A percentile compares a stretch with the other conserved stretches of the same genome.
Conservation (phyloP, 2,888 invertebrate species). For the Schrankia costaestrigalis region DNA sequence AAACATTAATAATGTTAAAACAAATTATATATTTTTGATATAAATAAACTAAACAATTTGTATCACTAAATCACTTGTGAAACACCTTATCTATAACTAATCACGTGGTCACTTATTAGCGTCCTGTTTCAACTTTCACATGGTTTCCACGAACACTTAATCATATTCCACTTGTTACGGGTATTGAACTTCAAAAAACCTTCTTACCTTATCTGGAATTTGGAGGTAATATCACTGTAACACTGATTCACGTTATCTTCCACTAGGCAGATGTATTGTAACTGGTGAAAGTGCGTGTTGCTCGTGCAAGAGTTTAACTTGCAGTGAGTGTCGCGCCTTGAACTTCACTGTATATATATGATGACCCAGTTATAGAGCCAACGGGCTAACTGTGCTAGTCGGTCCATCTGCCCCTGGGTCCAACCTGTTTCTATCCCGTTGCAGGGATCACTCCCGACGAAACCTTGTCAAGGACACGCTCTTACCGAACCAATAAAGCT, state of each 20-base stretch:
- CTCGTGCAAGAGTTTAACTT: slow-evolving; percentile 70
- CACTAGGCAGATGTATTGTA: slow-evolving; percentile 55
- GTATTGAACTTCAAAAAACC: slow-evolving; percentile 35
- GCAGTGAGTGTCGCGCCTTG: slow-evolving; percentile 87
- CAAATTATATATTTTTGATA: background rate
- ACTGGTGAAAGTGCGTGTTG: slow-evolving; percentile 76
- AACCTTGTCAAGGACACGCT: slow-evolving; percentile 47
- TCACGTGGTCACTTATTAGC: slow-evolving; percentile 35
- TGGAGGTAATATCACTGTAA: slow-evolving; percentile 56
- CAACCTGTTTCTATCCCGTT: slow-evolving; percentile 68
- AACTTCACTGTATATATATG: slow-evolving; percentile 91
- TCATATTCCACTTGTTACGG: slow-evolving; percentile 38
- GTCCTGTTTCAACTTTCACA: slow-evolving; percentile 38
- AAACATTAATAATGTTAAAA: too few relatives aligned
- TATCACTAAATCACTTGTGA: slow-evolving; percentile 41
- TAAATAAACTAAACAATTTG: slow-evolving; percentile 20
- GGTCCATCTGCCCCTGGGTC: slow-evolving; percentile 54
- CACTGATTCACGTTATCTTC: slow-evolving; percentile 63
- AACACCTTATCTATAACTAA: slow-evolving; percentile 27
- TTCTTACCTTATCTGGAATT: slow-evolving; percentile 68
- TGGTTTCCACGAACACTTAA: slow-evolving; percentile 30
- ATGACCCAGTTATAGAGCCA: slow-evolving; percentile 87
- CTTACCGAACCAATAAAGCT: slow-evolving; percentile 21
- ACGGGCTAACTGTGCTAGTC: slow-evolving; percentile 72
- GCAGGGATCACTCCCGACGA: slow-evolving; percentile 50